A percentile compares a stretch with the other conserved stretches of the same genome.
Conservation (phyloP, 2,113 vertebrate species). For the Pangasianodon hypophthalmus region DNA sequence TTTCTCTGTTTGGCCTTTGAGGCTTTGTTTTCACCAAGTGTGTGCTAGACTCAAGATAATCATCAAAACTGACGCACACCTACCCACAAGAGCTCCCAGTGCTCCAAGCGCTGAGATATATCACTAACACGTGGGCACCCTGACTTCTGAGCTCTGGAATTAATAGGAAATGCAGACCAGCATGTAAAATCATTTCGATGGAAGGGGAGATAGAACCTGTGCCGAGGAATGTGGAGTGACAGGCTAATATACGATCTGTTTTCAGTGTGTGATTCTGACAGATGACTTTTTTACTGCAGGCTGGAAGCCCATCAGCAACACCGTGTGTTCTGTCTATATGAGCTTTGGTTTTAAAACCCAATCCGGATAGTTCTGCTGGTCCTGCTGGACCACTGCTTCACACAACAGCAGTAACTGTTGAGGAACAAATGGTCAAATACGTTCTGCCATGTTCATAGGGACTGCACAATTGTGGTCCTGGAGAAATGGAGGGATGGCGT, state of each 20-base stretch:
- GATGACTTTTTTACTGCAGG: background rate
- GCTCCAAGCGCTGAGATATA: constrained; percentile 10
- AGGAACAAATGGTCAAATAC: background rate
- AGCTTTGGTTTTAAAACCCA: background rate
- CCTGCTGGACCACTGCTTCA: constrained; percentile 17
- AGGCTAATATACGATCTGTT: background rate
- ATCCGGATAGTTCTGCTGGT: background rate
- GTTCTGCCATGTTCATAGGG: background rate
- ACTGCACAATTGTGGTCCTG: background rate
- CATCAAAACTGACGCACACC: constrained; percentile 23
- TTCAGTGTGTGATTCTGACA: background rate
- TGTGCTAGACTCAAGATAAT: constrained; percentile 28
- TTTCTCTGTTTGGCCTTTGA: constrained; percentile 24
- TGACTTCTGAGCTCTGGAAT: constrained; percentile 30
- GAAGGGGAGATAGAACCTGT: constrained; percentile 32
- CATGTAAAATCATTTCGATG: constrained; percentile 39
- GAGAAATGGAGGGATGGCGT: background rate
- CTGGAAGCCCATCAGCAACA: constrained; percentile 16
- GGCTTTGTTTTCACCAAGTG: constrained; percentile 31
- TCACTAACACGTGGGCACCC: constrained; percentile 29
- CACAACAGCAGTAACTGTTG: background rate
- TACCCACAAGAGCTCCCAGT: background rate
- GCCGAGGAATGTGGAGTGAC: constrained; percentile 19
- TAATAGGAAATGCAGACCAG: constrained; percentile 46
- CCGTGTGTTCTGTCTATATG: constrained; percentile 1